Conservation (phyloP, 2,113 vertebrate species). For the Cyprinodon variegatus region DNA sequence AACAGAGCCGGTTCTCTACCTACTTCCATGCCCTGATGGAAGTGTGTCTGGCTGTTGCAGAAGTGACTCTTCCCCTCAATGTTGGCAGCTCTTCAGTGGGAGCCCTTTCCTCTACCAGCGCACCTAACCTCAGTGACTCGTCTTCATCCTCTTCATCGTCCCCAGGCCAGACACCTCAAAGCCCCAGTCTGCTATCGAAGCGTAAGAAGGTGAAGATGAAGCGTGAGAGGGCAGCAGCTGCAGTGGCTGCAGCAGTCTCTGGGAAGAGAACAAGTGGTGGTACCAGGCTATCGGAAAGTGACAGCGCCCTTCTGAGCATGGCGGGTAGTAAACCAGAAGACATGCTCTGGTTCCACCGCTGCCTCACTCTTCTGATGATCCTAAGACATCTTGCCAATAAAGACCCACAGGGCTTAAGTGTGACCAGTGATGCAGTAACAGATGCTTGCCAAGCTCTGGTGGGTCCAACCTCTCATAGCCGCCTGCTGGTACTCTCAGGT, state of each 20-base stretch:
- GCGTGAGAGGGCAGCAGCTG: conserved; percentile 87
- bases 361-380: conserved; percentile 94
- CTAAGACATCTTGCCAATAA: conserved; percentile 92
- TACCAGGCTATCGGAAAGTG: conserved; percentile 79
- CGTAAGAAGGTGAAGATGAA: conserved; percentile 99
- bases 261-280: conserved; percentile 83
- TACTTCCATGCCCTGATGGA: conserved; percentile 98
- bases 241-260: conserved; percentile 72
- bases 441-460: conserved; percentile 96
- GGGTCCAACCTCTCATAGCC: conserved; percentile 91
- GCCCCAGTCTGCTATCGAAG: conserved; percentile 94
- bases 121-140: conserved; percentile 94
- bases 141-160: conserved; percentile 95
- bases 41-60: conserved; percentile 92
- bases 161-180: conserved; percentile 95
- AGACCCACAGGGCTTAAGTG: conserved; percentile 91
- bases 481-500: conserved; percentile 93
- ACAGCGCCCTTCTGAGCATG: conserved; percentile 87
- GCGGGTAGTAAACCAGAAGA: conserved; percentile 95
- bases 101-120: conserved; percentile 84
- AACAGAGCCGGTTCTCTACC: conserved; percentile 94
- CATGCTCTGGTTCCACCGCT: conserved; percentile 98
- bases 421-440: conserved; percentile 91
- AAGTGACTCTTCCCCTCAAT: conserved; percentile 94
- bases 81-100: conserved; percentile 86